Conservation (phyloP, 30 jellyfish, hydroid and myxozoan species). For the Aurelia aurita region DNA sequence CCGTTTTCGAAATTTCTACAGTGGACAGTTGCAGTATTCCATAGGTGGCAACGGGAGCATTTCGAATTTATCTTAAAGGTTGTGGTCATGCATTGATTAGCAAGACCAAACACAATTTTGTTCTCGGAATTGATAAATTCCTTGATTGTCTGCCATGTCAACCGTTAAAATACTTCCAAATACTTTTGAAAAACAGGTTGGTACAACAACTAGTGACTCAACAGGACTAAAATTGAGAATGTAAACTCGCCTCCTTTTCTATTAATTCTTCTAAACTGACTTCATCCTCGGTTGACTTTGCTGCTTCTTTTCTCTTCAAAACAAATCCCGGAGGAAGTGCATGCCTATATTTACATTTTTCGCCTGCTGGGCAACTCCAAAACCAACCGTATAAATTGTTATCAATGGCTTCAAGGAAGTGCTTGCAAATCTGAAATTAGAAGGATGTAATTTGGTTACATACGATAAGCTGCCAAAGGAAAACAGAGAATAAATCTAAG, state of each 20-base stretch:
- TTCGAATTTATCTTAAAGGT: too few relatives aligned
- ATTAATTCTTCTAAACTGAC: conserved; percentile 88
- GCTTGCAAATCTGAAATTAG: conserved; percentile 85
- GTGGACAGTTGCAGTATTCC: too few relatives aligned
- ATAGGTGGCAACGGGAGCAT: too few relatives aligned
- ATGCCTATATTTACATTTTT: conserved; percentile 92
- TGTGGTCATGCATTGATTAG: too few relatives aligned
- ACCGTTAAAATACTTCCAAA: too few relatives aligned
- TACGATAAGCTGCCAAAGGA: neutral
- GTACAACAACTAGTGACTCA: too few relatives aligned
- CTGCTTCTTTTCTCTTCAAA: conserved; percentile 80
- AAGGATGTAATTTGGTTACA: neutral
- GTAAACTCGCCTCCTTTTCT: conserved; percentile 79
- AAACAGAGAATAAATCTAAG: neutral
- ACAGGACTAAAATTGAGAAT: too few relatives aligned
- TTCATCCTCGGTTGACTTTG: conserved; percentile 70
- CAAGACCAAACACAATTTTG: too few relatives aligned
- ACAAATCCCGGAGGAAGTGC: conserved; percentile 99
- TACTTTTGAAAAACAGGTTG: too few relatives aligned
- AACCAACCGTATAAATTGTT: conserved; percentile 98
- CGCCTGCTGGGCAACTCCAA: conserved; percentile 99
- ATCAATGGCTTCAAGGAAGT: conserved; percentile 97
- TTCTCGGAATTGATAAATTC: too few relatives aligned
- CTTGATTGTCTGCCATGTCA: too few relatives aligned
- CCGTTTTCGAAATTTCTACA: too few relatives aligned